phyloP scores from a whole-genome alignment of 1,140 invertebrate species.

The Diplogasteroides magnus region DNA sequence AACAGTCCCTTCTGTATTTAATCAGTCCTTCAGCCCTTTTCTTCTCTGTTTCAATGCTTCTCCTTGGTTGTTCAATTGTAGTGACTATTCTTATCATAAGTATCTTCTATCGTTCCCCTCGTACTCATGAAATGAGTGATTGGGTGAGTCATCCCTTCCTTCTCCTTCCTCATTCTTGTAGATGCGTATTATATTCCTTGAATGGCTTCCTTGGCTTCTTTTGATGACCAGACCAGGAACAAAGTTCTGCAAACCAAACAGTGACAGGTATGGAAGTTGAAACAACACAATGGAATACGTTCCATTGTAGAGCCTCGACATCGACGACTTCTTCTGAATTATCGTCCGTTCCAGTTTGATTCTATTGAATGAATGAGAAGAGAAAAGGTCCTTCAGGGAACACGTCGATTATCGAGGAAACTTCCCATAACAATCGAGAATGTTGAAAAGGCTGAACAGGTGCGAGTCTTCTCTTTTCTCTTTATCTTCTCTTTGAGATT shows the following conservation, averaged over 20 bases:
- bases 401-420: too few species aligned
- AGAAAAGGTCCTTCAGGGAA: too few species aligned
- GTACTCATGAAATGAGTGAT: slow-evolving; percentile 44
- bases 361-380: too few species aligned
- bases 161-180: neutral
- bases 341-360: too few species aligned
- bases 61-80: slow-evolving; percentile 47
- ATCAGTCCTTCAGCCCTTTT: slow-evolving; percentile 37
- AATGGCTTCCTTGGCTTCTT: slow-evolving; percentile 67
- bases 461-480: too few species aligned
- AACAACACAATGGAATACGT: too few species aligned
- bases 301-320: too few species aligned
- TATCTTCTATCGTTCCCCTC: slow-evolving; percentile 45
- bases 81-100: slow-evolving; percentile 48
- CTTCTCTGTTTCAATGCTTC: slow-evolving; percentile 51
- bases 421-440: too few species aligned
- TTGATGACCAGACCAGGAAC: slow-evolving; percentile 86
- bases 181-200: neutral
- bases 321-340: too few species aligned
- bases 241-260: slow-evolving; percentile 70
- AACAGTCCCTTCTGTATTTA: neutral
- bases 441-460: too few species aligned
- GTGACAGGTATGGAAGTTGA: slow-evolving; percentile 11
- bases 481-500: too few species aligned
- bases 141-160: slow-evolving; percentile 13